phyloP scores from a whole-genome alignment of 1,140 invertebrate species.

The Polypedilum vanderplanki region DNA sequence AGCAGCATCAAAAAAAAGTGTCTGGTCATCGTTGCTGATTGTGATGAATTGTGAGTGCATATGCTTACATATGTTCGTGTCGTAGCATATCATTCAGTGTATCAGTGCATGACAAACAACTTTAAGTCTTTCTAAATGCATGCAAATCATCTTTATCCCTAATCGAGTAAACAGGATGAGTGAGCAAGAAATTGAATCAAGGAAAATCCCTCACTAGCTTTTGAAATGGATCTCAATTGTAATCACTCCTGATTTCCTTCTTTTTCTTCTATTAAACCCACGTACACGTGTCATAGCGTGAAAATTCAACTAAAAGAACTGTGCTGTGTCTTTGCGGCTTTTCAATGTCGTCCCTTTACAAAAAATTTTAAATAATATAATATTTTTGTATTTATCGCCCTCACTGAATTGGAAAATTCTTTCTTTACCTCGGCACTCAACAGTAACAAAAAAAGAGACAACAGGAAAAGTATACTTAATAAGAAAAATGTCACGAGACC shows the following conservation, averaged over 20 bases:
- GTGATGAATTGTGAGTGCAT: slow-evolving; percentile 17
- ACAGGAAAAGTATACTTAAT: too few relatives aligned
- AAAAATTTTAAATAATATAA: not conserved
- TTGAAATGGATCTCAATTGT: not conserved
- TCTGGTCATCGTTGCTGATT: slow-evolving; percentile 17
- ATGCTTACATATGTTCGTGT: slow-evolving; percentile 7
- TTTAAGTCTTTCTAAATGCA: not conserved
- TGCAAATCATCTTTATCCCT: not conserved
- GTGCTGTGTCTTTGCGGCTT: too few relatives aligned
- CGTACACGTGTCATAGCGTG: not conserved
- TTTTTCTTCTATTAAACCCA: not conserved
- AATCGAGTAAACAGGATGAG: not conserved
- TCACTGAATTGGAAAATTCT: not conserved
- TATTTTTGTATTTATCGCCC: slow-evolving; percentile 1
- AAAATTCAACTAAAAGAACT: not conserved
- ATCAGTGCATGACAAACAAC: not conserved
- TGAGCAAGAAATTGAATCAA: not conserved
- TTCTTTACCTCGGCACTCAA: not conserved
- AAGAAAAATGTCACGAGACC: not conserved
- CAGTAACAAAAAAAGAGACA: too few relatives aligned
- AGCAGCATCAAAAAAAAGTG: not conserved
- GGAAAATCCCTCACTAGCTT: not conserved
- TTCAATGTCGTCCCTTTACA: not conserved
- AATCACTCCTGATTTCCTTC: not conserved
- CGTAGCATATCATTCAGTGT: not conserved